phyloP scores from a whole-genome alignment of 2,888 invertebrate genomes.

The Nemotelus nigrinus region DNA sequence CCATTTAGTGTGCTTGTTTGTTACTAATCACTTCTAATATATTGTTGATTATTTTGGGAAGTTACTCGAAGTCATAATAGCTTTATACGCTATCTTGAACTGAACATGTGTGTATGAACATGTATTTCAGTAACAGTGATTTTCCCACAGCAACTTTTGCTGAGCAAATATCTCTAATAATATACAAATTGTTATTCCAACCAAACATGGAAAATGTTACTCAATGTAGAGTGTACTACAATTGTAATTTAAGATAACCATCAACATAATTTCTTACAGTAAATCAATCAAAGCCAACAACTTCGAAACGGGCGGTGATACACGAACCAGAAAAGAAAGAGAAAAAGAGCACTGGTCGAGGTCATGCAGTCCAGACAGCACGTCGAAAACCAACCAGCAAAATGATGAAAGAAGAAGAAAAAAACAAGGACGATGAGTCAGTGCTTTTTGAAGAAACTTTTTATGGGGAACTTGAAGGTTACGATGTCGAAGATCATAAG shows the following conservation, averaged over 20 bases:
- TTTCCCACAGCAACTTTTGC: too few relatives aligned
- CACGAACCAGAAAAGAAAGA: constrained; percentile 2
- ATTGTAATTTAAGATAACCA: constrained; percentile 19
- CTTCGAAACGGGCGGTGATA: neutral
- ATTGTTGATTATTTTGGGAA: too few relatives aligned
- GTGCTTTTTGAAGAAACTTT: constrained; percentile 61
- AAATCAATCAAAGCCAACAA: constrained; percentile 2
- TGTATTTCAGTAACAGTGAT: too few relatives aligned
- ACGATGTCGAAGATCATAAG: neutral
- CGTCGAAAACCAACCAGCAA: constrained; percentile 12
- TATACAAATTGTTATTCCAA: too few relatives aligned
- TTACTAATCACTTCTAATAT: too few relatives aligned
- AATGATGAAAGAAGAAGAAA: constrained; percentile 18
- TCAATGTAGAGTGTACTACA: too few relatives aligned
- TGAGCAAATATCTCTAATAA: too few relatives aligned
- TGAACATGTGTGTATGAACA: too few relatives aligned
- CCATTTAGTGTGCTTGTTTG: too few relatives aligned
- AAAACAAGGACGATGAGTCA: constrained; percentile 23
- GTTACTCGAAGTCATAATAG: too few relatives aligned
- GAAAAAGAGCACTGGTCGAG: neutral
- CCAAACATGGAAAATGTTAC: too few relatives aligned
- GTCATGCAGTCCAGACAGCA: neutral
- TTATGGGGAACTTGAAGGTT: constrained; percentile 60
- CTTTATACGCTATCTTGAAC: too few relatives aligned
- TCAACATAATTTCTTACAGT: constrained; percentile 21